Percentiles rank a stretch among this genome's conserved stretches.
phyloP scores from a whole-genome alignment of 1,140 invertebrate species.

The Pseudachorutes palmiensis region DNA sequence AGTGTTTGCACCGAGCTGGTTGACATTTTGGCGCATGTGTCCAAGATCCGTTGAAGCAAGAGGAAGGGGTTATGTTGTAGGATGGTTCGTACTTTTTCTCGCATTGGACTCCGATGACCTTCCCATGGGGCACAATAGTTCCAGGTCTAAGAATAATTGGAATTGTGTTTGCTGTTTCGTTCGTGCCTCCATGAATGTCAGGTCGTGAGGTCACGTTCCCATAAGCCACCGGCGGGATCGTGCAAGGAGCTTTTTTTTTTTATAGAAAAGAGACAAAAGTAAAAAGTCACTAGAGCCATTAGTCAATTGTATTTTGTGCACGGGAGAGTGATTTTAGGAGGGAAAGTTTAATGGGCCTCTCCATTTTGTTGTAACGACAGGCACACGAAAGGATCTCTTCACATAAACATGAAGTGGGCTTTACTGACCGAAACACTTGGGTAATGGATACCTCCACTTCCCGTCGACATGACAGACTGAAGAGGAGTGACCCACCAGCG shows the following conservation, averaged over 20 bases:
- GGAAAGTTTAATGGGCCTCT: constrained; percentile 79
- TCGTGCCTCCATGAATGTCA: neutral
- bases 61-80: constrained; percentile 60
- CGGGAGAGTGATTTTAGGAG: constrained; percentile 43
- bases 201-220: constrained; percentile 30
- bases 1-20: constrained; percentile 75
- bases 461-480: constrained; percentile 49
- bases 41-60: constrained; percentile 94
- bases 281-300: constrained; percentile 1
- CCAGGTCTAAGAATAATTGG: constrained; percentile 40
- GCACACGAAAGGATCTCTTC: too few relatives aligned
- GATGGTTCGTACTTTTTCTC: constrained; percentile 72
- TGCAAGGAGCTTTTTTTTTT: constrained; percentile 30
- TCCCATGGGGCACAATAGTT: constrained; percentile 69
- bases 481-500: constrained; percentile 33
- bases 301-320: neutral
- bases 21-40: constrained; percentile 81
- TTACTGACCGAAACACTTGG: constrained; percentile 50
- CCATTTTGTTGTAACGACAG: constrained; percentile 83
- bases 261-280: neutral
- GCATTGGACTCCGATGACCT: constrained; percentile 74
- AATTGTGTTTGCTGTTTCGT: constrained; percentile 36
- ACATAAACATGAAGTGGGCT: constrained; percentile 1
- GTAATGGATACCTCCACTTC: constrained; percentile 51
- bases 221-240: constrained; percentile 27